Evolutionary conservation across 2,888 invertebrate species (phyloP).

Genomic region (Zhengitettix transpicula): DNA sequence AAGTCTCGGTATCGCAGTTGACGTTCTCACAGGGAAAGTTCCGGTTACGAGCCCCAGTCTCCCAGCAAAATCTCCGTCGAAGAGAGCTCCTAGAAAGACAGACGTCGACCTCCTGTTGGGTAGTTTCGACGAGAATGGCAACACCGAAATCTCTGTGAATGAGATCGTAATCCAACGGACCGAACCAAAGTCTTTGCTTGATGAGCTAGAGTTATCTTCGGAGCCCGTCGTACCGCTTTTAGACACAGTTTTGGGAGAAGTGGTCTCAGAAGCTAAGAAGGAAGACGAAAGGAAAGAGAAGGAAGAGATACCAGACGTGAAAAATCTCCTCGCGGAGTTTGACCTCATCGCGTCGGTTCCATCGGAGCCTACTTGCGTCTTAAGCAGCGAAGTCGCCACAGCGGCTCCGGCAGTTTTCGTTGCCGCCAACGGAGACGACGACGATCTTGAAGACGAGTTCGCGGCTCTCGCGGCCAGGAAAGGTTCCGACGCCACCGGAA

Average conservation of each 20-base stretch:
- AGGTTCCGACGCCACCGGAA: slow-evolving; percentile 35
- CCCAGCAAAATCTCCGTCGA: neutral
- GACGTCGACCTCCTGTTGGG: slow-evolving; percentile 4
- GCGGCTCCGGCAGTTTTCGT: neutral
- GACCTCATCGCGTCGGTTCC: slow-evolving; percentile 13
- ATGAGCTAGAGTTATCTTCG: neutral
- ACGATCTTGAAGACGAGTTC: slow-evolving; percentile 57
- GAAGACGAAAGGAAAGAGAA: slow-evolving; percentile 21
- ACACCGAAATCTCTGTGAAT: neutral
- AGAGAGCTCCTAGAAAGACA: neutral
- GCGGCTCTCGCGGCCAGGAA: slow-evolving; percentile 55
- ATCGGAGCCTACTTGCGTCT: too few relatives aligned
- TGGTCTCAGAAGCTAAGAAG: neutral
- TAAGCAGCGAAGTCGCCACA: neutral
- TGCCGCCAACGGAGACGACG: slow-evolving; percentile 3
- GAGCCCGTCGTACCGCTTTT: neutral
- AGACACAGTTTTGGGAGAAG: neutral
- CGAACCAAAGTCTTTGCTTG: neutral
- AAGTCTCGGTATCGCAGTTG: slow-evolving; percentile 69
- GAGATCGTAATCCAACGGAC: neutral
- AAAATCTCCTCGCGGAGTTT: slow-evolving; percentile 17
- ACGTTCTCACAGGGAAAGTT: slow-evolving; percentile 56
- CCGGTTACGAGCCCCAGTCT: neutral
- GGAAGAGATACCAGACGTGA: slow-evolving; percentile 4
- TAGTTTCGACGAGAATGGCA: slow-evolving; percentile 6